Conservation (phyloP, 1,140 invertebrate genomes). For the Venustaconcha ellipsiformis region DNA sequence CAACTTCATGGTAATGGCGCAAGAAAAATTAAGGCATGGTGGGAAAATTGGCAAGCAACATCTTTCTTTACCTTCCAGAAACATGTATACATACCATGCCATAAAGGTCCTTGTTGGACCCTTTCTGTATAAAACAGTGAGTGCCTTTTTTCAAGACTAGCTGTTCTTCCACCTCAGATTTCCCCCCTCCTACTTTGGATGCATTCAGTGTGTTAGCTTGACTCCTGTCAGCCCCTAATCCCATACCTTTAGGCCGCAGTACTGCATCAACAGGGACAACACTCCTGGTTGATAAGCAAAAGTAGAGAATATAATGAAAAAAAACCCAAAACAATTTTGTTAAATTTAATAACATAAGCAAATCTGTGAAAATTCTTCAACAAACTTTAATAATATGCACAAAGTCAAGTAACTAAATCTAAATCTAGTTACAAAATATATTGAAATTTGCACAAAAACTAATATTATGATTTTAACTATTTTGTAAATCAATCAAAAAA, state of each 20-base stretch:
- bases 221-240: conserved; percentile 82
- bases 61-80: not conserved
- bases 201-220: conserved; percentile 37
- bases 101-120: conserved; percentile 80
- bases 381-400: too few species aligned
- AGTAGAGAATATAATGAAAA: conserved; percentile 17
- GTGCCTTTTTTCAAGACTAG: conserved; percentile 58
- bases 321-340: not conserved
- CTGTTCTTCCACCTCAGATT: conserved; percentile 40
- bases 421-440: too few species aligned
- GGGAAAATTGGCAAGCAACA: not conserved
- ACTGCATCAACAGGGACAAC: conserved; percentile 73
- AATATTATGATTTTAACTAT: too few species aligned
- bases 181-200: conserved; percentile 28
- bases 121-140: conserved; percentile 57
- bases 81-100: conserved; percentile 75
- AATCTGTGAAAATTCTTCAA: too few species aligned
- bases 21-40: not conserved
- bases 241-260: conserved; percentile 89
- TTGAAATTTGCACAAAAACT: too few species aligned
- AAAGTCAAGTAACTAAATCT: too few species aligned
- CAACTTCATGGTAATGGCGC: too few species aligned
- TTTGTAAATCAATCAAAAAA: too few species aligned
- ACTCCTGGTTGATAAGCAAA: conserved; percentile 64
- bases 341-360: too few species aligned